Evolutionary conservation across 2,888 invertebrate species (phyloP).

Genomic region (Leucoptera coffeella): DNA sequence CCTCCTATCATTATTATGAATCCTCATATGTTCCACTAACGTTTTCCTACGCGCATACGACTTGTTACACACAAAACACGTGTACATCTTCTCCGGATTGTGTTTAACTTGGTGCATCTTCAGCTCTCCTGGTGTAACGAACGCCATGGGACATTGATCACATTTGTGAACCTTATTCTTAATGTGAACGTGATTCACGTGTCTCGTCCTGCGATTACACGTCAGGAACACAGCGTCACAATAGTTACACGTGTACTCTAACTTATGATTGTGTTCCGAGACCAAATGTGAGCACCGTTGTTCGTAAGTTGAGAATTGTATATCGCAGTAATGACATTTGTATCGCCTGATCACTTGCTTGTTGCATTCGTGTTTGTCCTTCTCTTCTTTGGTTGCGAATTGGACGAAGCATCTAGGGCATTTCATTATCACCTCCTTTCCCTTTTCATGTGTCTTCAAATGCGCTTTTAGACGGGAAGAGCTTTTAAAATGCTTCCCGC

Average conservation of each 20-base stretch:
- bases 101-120: conserved; percentile 18
- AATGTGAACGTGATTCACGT: conserved; percentile 24
- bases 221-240: conserved; percentile 20
- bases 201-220: conserved; percentile 23
- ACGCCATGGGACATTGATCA: conserved; percentile 1
- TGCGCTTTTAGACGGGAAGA: not conserved
- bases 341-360: not conserved
- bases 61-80: conserved; percentile 31
- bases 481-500: conserved; percentile 1
- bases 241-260: conserved; percentile 17
- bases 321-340: conserved; percentile 4
- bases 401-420: conserved; percentile 1
- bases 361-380: no score
- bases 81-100: conserved; percentile 20
- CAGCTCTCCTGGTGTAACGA: not conserved
- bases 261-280: conserved; percentile 16
- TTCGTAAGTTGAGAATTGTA: conserved; percentile 18
- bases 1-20: conserved; percentile 29
- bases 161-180: conserved; percentile 8
- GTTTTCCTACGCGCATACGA: conserved; percentile 30
- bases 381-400: no score
- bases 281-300: conserved; percentile 18
- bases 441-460: not conserved
- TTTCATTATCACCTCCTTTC: not conserved
- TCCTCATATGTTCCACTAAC: conserved; percentile 28